Evolutionary conservation across 2,888 invertebrate genomes (phyloP).

Genomic region (Bombylius discolor): DNA sequence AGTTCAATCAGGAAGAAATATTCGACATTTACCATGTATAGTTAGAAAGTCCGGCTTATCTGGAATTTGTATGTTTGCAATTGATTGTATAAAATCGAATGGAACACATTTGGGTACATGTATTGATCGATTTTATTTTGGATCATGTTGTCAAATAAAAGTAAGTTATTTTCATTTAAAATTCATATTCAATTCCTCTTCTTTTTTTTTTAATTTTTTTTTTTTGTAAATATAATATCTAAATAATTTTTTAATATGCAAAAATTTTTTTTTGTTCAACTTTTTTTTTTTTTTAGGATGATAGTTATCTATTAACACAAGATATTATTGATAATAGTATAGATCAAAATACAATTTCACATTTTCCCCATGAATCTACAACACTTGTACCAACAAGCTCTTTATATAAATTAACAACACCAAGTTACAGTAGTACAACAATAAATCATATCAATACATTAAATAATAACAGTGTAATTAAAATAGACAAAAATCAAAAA

Average conservation of each 20-base stretch:
- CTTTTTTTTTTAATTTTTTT: not conserved
- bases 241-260: too few relatives aligned
- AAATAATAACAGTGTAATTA: not conserved
- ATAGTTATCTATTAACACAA: conserved; percentile 25
- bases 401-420: conserved; percentile 2
- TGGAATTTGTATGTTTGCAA: conserved; percentile 88
- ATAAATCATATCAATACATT: conserved; percentile 15
- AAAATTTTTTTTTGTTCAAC: not conserved
- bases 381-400: not conserved
- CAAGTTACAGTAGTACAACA: conserved; percentile 23
- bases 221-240: not conserved
- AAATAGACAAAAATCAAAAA: not conserved
- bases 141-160: conserved; percentile 76
- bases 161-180: conserved; percentile 19
- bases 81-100: conserved; percentile 80
- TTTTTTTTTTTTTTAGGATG: conserved; percentile 16
- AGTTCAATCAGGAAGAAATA: conserved; percentile 73
- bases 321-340: conserved; percentile 37
- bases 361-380: conserved; percentile 31
- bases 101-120: conserved; percentile 86
- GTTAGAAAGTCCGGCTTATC: conserved; percentile 64
- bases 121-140: conserved; percentile 86
- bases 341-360: conserved; percentile 37
- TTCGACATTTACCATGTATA: conserved; percentile 78
- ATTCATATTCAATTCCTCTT: not conserved